Evolutionary conservation across 1,140 invertebrate genomes (phyloP), one percentile per base, ranked within the genome.

Genomic region (Anthonomus grandis): DNA sequence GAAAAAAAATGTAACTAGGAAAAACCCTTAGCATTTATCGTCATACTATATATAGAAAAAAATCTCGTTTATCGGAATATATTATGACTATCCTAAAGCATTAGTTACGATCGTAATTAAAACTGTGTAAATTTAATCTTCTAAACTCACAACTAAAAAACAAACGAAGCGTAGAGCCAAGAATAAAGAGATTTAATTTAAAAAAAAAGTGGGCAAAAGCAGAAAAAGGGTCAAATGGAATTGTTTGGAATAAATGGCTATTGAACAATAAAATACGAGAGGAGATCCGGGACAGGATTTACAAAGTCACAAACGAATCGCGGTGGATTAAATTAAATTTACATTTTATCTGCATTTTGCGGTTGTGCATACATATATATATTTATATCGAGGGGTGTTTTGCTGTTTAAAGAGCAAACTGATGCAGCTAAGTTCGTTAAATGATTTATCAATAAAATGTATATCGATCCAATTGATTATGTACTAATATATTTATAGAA

Each of bases 301-400:
- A 8, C 18, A 53, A 42, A 53, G 41, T 41, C 19, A 42, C 50
- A 55, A 55, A 47, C 37, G 42, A 47, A 47, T 48, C 19, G 53
- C 47, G 31, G 19, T 18, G 17, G 42, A 47, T 47, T 51, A 58
- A n/a, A 50, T 58, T 58, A 51, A 58, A 58, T 58, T 58, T 58
- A 51, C 56, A 58, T 58, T 58, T 58, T 58, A 58, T 58, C 47
- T 51, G 45, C 47, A 36, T 41, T 50, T 50, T 52, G 22, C n/a
- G 47, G 47, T 51, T 15, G n/a, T 51, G 50, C 56, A 51, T 51
- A 48, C 56, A 27, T 58, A 51, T 48, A 44, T 38, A 58, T 31
- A 49, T 45, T 45, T 52, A n/a, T n/a, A n/a, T n/a, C n/a, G n/a
- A n/a, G n/a, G n/a, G n/a, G n/a, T n/a, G n/a, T n/a, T n/a, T n/a